Evolutionary conservation across 2,113 vertebrate genomes (phyloP).

Genomic region (Callionymus lyra): DNA sequence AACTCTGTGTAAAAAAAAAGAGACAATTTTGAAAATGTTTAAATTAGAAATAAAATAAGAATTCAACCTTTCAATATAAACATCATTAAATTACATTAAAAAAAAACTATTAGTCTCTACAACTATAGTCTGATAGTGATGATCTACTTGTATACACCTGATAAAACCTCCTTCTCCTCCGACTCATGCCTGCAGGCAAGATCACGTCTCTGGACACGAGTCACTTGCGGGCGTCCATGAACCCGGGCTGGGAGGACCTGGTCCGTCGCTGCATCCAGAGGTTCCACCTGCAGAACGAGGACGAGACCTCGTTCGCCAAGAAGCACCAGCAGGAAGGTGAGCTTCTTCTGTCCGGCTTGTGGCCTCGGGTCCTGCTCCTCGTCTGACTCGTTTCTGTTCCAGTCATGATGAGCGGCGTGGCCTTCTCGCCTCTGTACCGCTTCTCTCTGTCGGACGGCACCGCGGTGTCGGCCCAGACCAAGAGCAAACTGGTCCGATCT

Average conservation of each 20-base stretch:
- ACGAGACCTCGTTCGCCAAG: slow-evolving; percentile 87
- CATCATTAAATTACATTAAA: no score
- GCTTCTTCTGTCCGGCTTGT: neutral
- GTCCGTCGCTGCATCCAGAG: slow-evolving; percentile 92
- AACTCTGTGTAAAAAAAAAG: no score
- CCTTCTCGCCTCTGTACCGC: slow-evolving; percentile 85
- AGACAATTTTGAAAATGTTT: no score
- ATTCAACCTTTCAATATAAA: no score
- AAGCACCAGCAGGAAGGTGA: slow-evolving; percentile 94
- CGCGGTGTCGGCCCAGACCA: slow-evolving; percentile 87
- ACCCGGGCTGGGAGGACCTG: slow-evolving; percentile 96
- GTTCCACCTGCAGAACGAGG: slow-evolving; percentile 88
- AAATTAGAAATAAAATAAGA: no score
- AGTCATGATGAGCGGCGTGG: slow-evolving; percentile 86
- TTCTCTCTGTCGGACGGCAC: slow-evolving; percentile 92
- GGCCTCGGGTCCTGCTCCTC: neutral
- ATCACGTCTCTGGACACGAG: slow-evolving; percentile 95
- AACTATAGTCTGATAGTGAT: no score
- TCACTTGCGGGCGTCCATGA: slow-evolving; percentile 87
- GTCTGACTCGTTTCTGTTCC: slow-evolving; percentile 12
- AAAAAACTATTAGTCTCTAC: no score
- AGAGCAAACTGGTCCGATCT: slow-evolving; percentile 92
- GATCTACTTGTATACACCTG: neutral
- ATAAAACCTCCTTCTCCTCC: neutral
- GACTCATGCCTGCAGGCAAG: slow-evolving; percentile 73